A percentile compares a stretch with the other conserved stretches of the same genome.
phyloP scores from a whole-genome alignment of 2,888 invertebrate species.

The Dioctria linearis region DNA sequence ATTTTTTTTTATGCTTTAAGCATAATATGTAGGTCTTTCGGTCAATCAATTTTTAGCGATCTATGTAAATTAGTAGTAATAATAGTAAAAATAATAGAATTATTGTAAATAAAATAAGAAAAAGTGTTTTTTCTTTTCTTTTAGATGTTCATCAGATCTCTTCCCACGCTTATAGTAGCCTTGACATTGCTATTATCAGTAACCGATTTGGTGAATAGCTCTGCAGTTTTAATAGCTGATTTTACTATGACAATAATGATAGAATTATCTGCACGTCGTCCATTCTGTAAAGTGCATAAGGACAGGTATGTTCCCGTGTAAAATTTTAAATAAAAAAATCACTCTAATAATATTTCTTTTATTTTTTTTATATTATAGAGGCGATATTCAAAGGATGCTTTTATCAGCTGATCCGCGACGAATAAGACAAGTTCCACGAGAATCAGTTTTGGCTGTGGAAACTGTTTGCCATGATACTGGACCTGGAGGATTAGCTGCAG shows the following conservation, averaged over 20 bases:
- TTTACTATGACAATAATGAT: constrained; percentile 78
- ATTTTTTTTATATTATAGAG: constrained; percentile 68
- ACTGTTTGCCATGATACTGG: constrained; percentile 72
- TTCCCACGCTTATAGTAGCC: neutral
- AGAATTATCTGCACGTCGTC: constrained; percentile 75
- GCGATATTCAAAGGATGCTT: constrained; percentile 76
- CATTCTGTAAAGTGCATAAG: constrained; percentile 76
- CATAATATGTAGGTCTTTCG: no score
- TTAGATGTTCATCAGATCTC: constrained; percentile 9
- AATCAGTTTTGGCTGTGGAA: constrained; percentile 75
- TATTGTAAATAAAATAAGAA: no score
- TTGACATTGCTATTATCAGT: constrained; percentile 52
- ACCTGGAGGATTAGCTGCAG: constrained; percentile 61
- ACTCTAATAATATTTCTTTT: neutral
- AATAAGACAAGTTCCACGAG: constrained; percentile 76
- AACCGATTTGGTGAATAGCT: constrained; percentile 59
- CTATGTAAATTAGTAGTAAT: no score
- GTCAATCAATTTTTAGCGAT: no score
- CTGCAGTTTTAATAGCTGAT: constrained; percentile 76
- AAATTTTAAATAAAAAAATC: neutral
- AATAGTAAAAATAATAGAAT: no score
- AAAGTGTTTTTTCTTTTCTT: neutral
- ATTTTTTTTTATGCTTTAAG: no score
- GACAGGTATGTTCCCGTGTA: constrained; percentile 71
- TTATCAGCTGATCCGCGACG: constrained; percentile 74